A percentile compares a stretch with the other conserved stretches of the same genome.
Conservation (phyloP, 2,888 invertebrate species). For the Torymus aiolomorphi region DNA sequence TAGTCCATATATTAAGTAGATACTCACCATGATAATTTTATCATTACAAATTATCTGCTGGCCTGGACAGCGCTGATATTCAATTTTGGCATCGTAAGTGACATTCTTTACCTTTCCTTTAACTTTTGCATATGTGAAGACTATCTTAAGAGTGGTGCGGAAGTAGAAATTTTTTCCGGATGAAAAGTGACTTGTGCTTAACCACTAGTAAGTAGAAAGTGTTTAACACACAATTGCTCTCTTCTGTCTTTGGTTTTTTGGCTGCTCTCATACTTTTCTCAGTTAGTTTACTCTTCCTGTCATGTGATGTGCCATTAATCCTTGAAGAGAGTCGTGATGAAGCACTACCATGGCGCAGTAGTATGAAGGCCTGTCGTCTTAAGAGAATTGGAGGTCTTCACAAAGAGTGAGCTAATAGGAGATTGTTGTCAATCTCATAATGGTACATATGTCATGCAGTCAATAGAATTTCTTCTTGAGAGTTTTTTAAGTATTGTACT, state of each 20-base stretch:
- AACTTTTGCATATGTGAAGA: too few relatives aligned
- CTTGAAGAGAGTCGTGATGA: conserved; percentile 57
- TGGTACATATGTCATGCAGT: conserved; percentile 68
- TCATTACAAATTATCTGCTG: too few relatives aligned
- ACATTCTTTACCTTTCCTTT: too few relatives aligned
- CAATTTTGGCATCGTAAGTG: too few relatives aligned
- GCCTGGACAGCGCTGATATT: too few relatives aligned
- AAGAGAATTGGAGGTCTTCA: conserved; percentile 69
- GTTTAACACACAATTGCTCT: conserved; percentile 63
- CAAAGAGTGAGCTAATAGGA: conserved; percentile 71
- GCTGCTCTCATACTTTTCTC: conserved; percentile 54
- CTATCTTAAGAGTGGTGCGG: too few relatives aligned
- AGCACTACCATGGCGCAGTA: conserved; percentile 62
- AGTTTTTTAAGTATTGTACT: conserved; percentile 71
- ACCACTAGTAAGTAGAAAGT: too few relatives aligned
- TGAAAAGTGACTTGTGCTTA: too few relatives aligned
- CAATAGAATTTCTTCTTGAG: conserved; percentile 70
- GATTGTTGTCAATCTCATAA: conserved; percentile 68
- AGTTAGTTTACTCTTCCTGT: conserved; percentile 68
- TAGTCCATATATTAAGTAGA: too few relatives aligned
- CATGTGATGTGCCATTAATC: conserved; percentile 62
- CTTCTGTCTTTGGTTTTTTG: conserved; percentile 68
- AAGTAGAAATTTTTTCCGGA: too few relatives aligned
- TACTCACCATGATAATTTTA: too few relatives aligned
- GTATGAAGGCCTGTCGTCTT: conserved; percentile 63